Percentiles rank a stretch among this genome's conserved stretches.
phyloP scores from a whole-genome alignment of 2,888 invertebrate genomes.

The Hypsopygia costalis region DNA sequence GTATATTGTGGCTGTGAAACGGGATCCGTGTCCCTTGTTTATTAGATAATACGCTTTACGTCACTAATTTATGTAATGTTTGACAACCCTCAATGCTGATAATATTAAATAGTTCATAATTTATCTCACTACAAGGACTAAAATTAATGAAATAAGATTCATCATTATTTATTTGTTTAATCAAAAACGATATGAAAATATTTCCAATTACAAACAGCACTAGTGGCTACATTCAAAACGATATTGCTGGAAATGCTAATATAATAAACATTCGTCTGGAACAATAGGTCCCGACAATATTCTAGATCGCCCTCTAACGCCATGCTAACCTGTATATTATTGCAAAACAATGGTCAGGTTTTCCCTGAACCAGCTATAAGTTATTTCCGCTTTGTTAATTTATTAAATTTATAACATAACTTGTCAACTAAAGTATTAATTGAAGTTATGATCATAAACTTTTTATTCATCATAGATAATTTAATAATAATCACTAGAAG shows the following conservation, averaged over 20 bases:
- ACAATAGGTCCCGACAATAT: constrained; percentile 16
- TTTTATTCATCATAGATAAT: too few species aligned
- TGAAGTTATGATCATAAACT: too few species aligned
- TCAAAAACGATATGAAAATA: constrained; percentile 31
- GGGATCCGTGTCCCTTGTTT: constrained; percentile 55
- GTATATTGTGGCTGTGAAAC: constrained; percentile 76
- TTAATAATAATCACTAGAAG: neutral
- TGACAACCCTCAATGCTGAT: constrained; percentile 22
- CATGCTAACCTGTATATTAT: constrained; percentile 2
- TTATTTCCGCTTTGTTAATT: too few species aligned
- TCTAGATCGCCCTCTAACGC: constrained; percentile 1
- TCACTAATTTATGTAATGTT: constrained; percentile 61
- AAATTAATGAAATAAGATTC: constrained; percentile 21
- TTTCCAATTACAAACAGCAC: constrained; percentile 44
- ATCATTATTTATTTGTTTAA: constrained; percentile 36
- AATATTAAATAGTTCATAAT: constrained; percentile 19
- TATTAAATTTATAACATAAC: too few species aligned
- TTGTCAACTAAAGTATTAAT: too few species aligned
- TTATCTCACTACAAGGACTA: constrained; percentile 15
- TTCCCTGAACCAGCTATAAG: neutral
- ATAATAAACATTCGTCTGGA: constrained; percentile 8
- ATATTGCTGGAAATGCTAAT: constrained; percentile 16
- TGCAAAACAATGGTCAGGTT: neutral
- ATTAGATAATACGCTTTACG: constrained; percentile 67
- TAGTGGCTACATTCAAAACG: constrained; percentile 49